These are phyloP conservation scores for Cottus gobio DNA, from an alignment of 2,113 vertebrate species.

Conservation along the genomic window DNA sequence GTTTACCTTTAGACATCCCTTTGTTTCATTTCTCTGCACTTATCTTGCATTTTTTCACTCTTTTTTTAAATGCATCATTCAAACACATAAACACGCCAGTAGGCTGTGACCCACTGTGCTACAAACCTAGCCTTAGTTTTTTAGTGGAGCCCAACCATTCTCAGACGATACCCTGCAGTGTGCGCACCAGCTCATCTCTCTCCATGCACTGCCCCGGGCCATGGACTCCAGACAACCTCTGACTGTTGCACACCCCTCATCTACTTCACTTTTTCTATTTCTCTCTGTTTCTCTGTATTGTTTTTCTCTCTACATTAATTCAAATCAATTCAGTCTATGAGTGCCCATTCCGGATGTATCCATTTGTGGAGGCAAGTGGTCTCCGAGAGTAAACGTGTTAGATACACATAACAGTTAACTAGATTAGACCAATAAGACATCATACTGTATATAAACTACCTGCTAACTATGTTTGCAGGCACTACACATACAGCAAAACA, in stretches of 20 bases:
- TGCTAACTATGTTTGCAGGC: not conserved
- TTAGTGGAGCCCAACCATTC: conserved; percentile 52
- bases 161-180: conserved; percentile 64
- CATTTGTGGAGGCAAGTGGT: conserved; percentile 1
- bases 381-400: not conserved
- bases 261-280: conserved; percentile 49
- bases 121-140: conserved; percentile 59
- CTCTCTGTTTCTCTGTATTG: conserved; percentile 12
- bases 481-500: not conserved
- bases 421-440: conserved; percentile 8
- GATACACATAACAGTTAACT: not conserved
- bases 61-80: conserved; percentile 34
- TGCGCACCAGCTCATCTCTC: conserved; percentile 58
- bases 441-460: not conserved
- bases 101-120: conserved; percentile 62
- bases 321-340: conserved; percentile 4
- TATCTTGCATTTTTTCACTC: conserved; percentile 17
- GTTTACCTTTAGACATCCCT: not conserved
- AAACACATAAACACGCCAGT: conserved; percentile 34
- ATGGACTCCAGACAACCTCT: conserved; percentile 59
- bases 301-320: conserved; percentile 19
- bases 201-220: conserved; percentile 63
- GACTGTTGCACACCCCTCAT: conserved; percentile 55
- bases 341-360: conserved; percentile 13
- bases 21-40: conserved; percentile 19